Evolutionary conservation across 2,888 invertebrate genomes (phyloP).

Genomic region (Tetropium fuscum): DNA sequence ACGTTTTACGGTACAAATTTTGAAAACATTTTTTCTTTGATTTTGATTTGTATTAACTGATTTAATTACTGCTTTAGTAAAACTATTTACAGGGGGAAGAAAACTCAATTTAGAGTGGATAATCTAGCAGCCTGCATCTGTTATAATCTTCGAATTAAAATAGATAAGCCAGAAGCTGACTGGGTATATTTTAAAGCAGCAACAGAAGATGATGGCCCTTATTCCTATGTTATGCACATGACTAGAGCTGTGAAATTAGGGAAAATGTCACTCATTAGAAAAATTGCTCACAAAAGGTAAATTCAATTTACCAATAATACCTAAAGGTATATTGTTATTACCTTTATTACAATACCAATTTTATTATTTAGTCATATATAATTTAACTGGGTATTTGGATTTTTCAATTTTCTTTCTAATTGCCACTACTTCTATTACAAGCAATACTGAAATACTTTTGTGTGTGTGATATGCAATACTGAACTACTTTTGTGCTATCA

Average conservation of each 20-base stretch:
- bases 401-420: too few relatives aligned
- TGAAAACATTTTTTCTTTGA: too few relatives aligned
- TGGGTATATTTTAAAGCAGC: slow-evolving; percentile 58
- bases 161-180: slow-evolving; percentile 50
- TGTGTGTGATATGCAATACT: too few relatives aligned
- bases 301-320: neutral
- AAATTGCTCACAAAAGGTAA: slow-evolving; percentile 56
- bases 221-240: slow-evolving; percentile 55
- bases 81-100: slow-evolving; percentile 64
- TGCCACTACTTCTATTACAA: too few relatives aligned
- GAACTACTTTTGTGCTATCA: too few relatives aligned
- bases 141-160: slow-evolving; percentile 67
- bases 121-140: slow-evolving; percentile 67
- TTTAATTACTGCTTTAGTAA: too few relatives aligned
- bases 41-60: too few relatives aligned
- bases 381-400: too few relatives aligned
- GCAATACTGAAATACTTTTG: too few relatives aligned
- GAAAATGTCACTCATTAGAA: slow-evolving; percentile 56
- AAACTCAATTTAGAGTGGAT: slow-evolving; percentile 64
- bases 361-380: too few relatives aligned
- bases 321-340: neutral
- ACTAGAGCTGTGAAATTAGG: slow-evolving; percentile 55
- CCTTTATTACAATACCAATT: neutral
- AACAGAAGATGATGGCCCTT: slow-evolving; percentile 55
- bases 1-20: too few relatives aligned